phyloP scores from a whole-genome alignment of 2,113 vertebrate genomes.

The Myocastor coypus region DNA sequence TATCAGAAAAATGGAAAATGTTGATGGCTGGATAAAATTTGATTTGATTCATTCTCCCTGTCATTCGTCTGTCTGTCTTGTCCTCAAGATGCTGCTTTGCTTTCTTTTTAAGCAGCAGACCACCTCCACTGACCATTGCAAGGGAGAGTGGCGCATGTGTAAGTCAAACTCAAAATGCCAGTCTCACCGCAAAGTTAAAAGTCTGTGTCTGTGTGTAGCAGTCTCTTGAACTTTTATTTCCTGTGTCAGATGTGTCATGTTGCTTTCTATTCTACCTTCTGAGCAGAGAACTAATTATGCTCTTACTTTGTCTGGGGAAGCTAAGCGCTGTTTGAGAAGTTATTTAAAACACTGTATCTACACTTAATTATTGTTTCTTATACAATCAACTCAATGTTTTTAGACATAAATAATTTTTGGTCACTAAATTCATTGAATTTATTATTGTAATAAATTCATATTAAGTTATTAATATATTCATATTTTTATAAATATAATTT shows the following conservation, averaged over 20 bases:
- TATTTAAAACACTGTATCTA: neutral
- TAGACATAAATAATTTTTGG: neutral
- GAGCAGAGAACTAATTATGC: neutral
- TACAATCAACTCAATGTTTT: neutral
- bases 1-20: neutral
- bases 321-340: neutral
- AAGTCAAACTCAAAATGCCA: neutral
- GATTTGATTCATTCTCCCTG: neutral
- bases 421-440: neutral
- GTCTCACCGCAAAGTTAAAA: neutral
- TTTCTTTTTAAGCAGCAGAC: neutral
- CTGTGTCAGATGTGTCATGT: neutral
- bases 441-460: neutral
- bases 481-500: neutral
- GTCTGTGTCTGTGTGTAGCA: neutral
- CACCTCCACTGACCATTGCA: neutral
- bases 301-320: neutral
- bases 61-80: neutral
- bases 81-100: neutral
- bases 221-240: neutral
- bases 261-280: neutral
- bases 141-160: neutral
- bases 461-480: neutral
- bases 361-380: too few relatives aligned
- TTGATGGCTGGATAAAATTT: neutral